These are phyloP conservation scores for Peromyscus californicus DNA, from an alignment of 2,113 vertebrate species.

Conservation along the genomic window DNA sequence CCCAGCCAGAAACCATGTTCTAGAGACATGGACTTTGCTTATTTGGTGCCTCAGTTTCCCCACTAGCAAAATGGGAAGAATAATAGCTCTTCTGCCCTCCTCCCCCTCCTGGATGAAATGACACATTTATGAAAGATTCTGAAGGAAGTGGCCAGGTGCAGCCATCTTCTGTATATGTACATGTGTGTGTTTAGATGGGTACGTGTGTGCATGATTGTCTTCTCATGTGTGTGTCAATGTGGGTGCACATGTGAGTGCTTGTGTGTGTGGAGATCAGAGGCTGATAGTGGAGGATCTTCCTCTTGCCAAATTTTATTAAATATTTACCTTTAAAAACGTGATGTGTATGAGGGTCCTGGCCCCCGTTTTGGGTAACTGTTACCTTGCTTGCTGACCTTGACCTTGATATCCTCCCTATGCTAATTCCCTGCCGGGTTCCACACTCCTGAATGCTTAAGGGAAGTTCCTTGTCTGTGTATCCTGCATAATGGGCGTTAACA, in stretches of 20 bases:
- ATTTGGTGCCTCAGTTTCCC: background rate
- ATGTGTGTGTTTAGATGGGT: background rate
- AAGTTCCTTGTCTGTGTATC: too few species aligned
- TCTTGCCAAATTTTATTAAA: background rate
- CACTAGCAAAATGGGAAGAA: background rate
- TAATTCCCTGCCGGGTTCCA: too few species aligned
- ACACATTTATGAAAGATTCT: background rate
- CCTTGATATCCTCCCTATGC: too few species aligned
- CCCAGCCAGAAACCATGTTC: background rate
- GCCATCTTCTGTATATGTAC: background rate
- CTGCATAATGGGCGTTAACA: too few species aligned
- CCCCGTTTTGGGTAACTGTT: too few species aligned
- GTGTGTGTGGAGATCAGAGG: background rate
- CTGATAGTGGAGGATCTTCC: background rate
- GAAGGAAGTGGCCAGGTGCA: background rate
- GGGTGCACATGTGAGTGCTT: background rate
- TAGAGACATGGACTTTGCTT: background rate
- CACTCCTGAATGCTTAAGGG: too few species aligned
- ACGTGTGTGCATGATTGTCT: background rate
- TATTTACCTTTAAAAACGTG: background rate
- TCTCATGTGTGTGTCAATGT: background rate
- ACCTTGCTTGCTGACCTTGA: too few species aligned
- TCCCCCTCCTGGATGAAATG: background rate
- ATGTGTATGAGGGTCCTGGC: too few species aligned
- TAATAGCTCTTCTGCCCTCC: background rate